Percentiles rank a stretch among this genome's conserved stretches.
Conservation (phyloP, 2,888 invertebrate species). For the Pemphredon lugubris region DNA sequence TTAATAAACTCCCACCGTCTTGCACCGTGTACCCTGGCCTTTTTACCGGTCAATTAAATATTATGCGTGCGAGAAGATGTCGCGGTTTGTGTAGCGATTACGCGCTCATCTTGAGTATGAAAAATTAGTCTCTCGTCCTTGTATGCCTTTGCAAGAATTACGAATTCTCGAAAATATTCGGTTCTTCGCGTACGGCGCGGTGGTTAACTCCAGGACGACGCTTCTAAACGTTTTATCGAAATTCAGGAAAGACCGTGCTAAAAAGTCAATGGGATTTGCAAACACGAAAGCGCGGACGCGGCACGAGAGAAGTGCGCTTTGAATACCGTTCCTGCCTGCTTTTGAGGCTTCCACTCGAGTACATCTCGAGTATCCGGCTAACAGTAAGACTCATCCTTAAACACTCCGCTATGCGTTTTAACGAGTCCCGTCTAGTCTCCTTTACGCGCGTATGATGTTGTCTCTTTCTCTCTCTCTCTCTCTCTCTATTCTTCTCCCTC, state of each 20-base stretch:
- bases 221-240: constrained; percentile 41
- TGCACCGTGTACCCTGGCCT: neutral
- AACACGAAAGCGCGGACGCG: constrained; percentile 46
- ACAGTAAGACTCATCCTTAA: constrained; percentile 59
- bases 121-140: too few relatives aligned
- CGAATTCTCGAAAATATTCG: too few relatives aligned
- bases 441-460: too few relatives aligned
- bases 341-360: constrained; percentile 28
- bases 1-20: constrained; percentile 21
- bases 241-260: constrained; percentile 23
- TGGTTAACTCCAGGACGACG: too few relatives aligned
- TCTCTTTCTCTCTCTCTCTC: constrained; percentile 7
- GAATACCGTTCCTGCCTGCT: constrained; percentile 13
- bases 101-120: too few relatives aligned
- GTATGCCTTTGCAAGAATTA: too few relatives aligned
- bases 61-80: neutral
- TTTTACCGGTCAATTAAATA: neutral
- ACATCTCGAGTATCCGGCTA: constrained; percentile 42
- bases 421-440: constrained; percentile 43
- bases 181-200: too few relatives aligned
- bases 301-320: constrained; percentile 36
- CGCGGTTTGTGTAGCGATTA: too few relatives aligned
- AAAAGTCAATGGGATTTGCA: constrained; percentile 31
- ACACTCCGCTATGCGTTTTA: constrained; percentile 52
- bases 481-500: constrained; percentile 9